Evolutionary conservation across 2,797 vertebrate genomes (phyloP).

Genomic region (Macropus fuliginosus): DNA sequence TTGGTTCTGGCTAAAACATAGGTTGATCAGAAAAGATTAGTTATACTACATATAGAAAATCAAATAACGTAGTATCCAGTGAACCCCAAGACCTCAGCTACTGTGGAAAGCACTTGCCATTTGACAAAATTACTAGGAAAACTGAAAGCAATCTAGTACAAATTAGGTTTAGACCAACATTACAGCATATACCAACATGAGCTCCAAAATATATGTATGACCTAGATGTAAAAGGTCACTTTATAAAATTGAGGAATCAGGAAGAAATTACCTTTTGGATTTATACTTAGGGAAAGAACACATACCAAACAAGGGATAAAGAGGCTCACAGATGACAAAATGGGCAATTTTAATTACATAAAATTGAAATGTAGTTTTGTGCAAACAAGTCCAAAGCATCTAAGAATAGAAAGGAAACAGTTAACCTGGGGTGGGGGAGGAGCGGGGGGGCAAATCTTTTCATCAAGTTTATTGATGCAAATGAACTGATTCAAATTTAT

Average conservation of each 20-base stretch:
- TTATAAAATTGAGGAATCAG: background rate
- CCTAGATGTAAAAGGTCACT: background rate
- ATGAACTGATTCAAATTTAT: background rate
- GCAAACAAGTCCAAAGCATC: background rate
- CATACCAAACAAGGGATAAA: background rate
- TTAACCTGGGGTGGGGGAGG: background rate
- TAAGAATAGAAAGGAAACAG: background rate
- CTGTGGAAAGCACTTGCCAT: slow-evolving; percentile 38
- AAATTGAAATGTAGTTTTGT: background rate
- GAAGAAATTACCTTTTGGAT: background rate
- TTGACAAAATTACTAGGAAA: background rate
- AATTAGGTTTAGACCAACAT: background rate
- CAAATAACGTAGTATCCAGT: slow-evolving; percentile 21
- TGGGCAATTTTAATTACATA: background rate
- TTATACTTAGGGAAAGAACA: too few species aligned
- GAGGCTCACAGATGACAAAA: background rate
- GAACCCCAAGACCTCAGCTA: slow-evolving; percentile 42
- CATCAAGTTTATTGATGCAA: background rate
- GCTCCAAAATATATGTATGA: background rate
- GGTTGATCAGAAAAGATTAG: background rate
- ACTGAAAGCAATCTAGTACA: background rate
- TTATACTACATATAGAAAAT: background rate
- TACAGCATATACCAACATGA: background rate
- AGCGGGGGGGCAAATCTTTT: background rate
- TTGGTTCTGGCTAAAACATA: background rate